These are phyloP conservation scores for Zeuzera pyrina DNA, from an alignment of 2,888 invertebrate species.

Conservation along the genomic window DNA sequence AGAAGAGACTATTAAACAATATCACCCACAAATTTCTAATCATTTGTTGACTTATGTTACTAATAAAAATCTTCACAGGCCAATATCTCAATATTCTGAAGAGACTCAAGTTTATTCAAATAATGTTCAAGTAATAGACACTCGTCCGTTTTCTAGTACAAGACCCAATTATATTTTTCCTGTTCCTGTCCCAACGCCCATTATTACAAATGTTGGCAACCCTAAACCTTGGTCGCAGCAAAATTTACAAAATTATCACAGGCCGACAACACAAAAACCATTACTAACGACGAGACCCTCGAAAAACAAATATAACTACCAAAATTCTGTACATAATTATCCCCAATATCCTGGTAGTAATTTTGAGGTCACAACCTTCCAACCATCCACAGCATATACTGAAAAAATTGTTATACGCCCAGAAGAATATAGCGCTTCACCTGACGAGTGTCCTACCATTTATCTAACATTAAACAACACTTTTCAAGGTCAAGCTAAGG, in stretches of 20 bases:
- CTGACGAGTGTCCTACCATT: constrained; percentile 71
- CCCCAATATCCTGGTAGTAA: constrained; percentile 29
- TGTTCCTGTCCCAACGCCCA: constrained; percentile 46
- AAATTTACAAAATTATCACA: constrained; percentile 17
- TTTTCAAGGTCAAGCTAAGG: constrained; percentile 72
- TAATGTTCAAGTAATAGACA: constrained; percentile 42
- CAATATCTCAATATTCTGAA: constrained; percentile 34
- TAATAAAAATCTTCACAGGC: constrained; percentile 27
- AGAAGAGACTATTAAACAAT: constrained; percentile 18
- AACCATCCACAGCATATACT: constrained; percentile 48
- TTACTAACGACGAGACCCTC: constrained; percentile 34
- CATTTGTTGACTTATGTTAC: not conserved
- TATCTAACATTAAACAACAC: constrained; percentile 69
- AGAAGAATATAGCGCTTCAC: constrained; percentile 54
- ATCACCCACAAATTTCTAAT: constrained; percentile 22
- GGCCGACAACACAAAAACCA: constrained; percentile 43
- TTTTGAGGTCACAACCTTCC: constrained; percentile 58
- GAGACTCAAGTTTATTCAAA: constrained; percentile 40
- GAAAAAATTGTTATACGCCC: constrained; percentile 63
- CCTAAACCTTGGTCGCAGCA: constrained; percentile 41
- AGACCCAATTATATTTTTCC: constrained; percentile 43
- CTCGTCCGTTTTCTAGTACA: constrained; percentile 25
- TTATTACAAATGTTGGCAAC: constrained; percentile 60
- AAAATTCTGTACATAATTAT: constrained; percentile 37
- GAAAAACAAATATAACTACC: constrained; percentile 38